Evolutionary conservation across 2,888 invertebrate species (phyloP).

Genomic region (Sympetrum striolatum): DNA sequence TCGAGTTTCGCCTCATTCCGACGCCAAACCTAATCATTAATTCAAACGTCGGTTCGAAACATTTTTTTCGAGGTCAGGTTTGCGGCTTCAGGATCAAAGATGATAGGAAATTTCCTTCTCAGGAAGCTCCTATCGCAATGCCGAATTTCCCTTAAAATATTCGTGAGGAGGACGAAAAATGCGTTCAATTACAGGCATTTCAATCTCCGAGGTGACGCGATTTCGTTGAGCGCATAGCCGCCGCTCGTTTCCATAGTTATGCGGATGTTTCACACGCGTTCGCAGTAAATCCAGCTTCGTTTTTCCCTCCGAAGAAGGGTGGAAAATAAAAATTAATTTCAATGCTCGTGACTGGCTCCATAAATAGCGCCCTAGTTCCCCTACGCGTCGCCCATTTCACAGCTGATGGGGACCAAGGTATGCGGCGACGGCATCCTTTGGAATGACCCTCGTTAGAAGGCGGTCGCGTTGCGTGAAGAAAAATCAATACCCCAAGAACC

Average conservation of each 20-base stretch:
- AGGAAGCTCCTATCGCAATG: too few species aligned
- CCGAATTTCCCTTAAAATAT: too few species aligned
- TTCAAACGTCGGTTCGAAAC: too few species aligned
- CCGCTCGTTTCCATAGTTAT: neutral
- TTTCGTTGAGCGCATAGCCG: neutral
- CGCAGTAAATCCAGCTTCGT: neutral
- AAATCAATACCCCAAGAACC: constrained; percentile 4
- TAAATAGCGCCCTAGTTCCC: neutral
- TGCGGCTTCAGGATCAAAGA: too few species aligned
- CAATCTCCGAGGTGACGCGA: neutral
- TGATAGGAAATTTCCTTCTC: too few species aligned
- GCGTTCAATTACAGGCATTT: too few species aligned
- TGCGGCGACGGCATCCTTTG: neutral
- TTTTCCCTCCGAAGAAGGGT: neutral
- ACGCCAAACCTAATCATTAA: too few species aligned
- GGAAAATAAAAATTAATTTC: neutral
- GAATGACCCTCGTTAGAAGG: neutral
- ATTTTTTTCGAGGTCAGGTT: too few species aligned
- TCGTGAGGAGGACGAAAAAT: too few species aligned
- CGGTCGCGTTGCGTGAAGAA: neutral
- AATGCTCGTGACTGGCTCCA: neutral
- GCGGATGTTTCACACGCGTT: neutral
- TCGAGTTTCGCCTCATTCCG: too few species aligned
- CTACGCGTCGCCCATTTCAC: neutral
- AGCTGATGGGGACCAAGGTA: neutral